phyloP scores from a whole-genome alignment of 2,888 invertebrate genomes.

The Orchesella flavescens region DNA sequence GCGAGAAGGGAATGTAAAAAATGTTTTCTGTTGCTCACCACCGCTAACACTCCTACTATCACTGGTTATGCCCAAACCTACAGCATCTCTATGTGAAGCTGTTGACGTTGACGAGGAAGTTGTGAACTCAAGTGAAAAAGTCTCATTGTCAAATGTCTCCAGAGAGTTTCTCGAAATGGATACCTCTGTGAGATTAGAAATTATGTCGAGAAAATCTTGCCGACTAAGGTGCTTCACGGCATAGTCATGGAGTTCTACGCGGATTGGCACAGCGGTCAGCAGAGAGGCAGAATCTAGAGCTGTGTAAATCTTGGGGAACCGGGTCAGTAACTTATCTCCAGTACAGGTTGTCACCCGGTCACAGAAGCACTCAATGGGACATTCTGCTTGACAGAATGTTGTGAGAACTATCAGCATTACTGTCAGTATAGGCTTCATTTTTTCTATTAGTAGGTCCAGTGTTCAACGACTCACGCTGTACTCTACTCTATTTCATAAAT shows the following conservation, averaged over 20 bases:
- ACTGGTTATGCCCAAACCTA: constrained; percentile 22
- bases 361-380: constrained; percentile 71
- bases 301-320: constrained; percentile 62
- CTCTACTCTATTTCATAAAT: constrained; percentile 7
- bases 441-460: constrained; percentile 20
- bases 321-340: constrained; percentile 68
- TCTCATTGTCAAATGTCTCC: constrained; percentile 68
- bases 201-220: constrained; percentile 65
- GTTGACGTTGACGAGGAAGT: constrained; percentile 47
- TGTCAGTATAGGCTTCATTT: constrained; percentile 67
- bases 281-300: background rate
- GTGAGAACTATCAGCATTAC: constrained; percentile 64
- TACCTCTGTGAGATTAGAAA: constrained; percentile 69
- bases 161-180: constrained; percentile 68
- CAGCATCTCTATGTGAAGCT: constrained; percentile 22
- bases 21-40: constrained; percentile 49
- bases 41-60: constrained; percentile 21
- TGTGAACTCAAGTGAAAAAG: constrained; percentile 62
- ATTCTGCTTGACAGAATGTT: constrained; percentile 70
- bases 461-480: background rate
- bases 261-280: constrained; percentile 50
- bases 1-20: constrained; percentile 28
- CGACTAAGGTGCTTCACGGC: constrained; percentile 64
- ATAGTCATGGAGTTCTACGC: constrained; percentile 69
- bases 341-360: constrained; percentile 70